Evolutionary conservation across 2,113 vertebrate species (phyloP), one percentile per base, ranked within the genome.

Genomic region (Amblyopsis rosae): DNA sequence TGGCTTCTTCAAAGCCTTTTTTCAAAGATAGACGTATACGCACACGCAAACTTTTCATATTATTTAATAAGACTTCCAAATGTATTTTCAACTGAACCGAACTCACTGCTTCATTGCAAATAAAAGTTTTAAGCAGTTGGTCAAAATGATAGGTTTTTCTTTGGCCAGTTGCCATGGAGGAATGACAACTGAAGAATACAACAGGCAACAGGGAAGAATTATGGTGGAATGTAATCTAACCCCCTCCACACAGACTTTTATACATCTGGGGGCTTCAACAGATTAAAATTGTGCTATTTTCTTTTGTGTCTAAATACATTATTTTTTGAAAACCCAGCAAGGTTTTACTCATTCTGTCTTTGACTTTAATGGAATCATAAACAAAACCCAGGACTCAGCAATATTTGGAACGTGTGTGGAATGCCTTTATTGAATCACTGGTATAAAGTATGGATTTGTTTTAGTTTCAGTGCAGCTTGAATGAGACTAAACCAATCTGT

Each of bases 321-420:
- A 69, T 75, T 59, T 79, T 67, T 54, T 56, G 4, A 69, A 69
- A 74, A 73, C 67, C 62, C 77, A 67, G 75, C 79, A 77, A 60
- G 41, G 19, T 26, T 72, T 57, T 68, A 66, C 64, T 81, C 51
- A 69, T 73, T 82, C 81, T 75, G 48, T 49, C 58, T 54, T 74
- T 76, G 62, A 67, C 55, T 65, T 70, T 57, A 74, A 61, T 65
- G 53, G n/a, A 72, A 41, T 56, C 72, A 66, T 67, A 72, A 76
- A 59, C 57, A 76, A 70, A 80, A 73, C 78, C 41, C 51, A 61
- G 59, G 58, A 80, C 62, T 81, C 78, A 82, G 77, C 81, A 73
- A 62, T 84, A 73, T 72, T 61, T 67, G 55, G 33, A 53, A 33
- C 46, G 62, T 13, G 57, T 55, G 62, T 76, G 26, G 19, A 73